Evolutionary conservation across 2,888 invertebrate genomes (phyloP).

Genomic region (Pterobdella sp.): DNA sequence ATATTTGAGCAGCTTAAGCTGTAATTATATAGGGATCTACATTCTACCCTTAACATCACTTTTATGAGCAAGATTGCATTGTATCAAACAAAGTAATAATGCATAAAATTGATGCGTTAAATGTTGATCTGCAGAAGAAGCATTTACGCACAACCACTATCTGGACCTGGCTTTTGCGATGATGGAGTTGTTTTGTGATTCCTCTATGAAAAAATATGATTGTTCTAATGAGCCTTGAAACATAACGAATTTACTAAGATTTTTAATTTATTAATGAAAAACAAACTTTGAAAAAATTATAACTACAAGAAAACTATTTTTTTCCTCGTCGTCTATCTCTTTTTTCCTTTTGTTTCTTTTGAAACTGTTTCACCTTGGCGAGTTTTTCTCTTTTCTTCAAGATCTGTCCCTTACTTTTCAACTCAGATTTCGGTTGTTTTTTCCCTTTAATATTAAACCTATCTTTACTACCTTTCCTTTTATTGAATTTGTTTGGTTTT

Average conservation of each 20-base stretch:
- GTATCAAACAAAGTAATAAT: too few relatives aligned
- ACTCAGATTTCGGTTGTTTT: conserved; percentile 36
- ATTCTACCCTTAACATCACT: too few relatives aligned
- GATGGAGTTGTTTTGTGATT: conserved; percentile 30
- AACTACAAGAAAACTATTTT: neutral
- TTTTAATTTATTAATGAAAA: neutral
- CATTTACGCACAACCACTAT: conserved; percentile 63
- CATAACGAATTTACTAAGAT: conserved; percentile 29
- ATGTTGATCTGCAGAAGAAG: too few relatives aligned
- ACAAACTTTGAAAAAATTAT: neutral
- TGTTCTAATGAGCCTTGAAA: neutral
- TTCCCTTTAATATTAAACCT: neutral
- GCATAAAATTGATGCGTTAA: too few relatives aligned
- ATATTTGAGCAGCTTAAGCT: too few relatives aligned
- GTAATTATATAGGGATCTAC: too few relatives aligned
- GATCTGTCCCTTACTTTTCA: conserved; percentile 63
- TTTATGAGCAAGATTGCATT: too few relatives aligned
- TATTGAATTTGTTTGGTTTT: neutral
- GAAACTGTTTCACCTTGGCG: conserved; percentile 43
- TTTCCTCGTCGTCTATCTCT: conserved; percentile 25
- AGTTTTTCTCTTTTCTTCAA: conserved; percentile 46
- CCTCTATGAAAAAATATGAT: neutral
- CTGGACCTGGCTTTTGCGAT: conserved; percentile 62
- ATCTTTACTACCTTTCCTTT: neutral
- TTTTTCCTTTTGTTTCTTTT: conserved; percentile 40